These are phyloP conservation scores for Mastomys coucha DNA, from an alignment of 2,113 vertebrate species.

Conservation along the genomic window DNA sequence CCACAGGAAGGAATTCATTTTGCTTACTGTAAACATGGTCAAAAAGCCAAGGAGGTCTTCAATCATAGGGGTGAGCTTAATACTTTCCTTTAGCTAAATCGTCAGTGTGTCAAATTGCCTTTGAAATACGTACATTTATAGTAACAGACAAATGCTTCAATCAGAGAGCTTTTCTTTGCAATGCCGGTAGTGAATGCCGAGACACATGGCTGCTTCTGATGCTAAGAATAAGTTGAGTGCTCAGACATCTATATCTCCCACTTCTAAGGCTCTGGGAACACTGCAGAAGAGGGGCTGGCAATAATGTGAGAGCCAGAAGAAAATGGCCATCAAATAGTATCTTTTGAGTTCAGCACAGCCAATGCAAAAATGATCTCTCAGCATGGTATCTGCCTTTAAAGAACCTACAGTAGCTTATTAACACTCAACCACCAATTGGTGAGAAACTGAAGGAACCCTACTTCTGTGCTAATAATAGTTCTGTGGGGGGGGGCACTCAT, in stretches of 20 bases:
- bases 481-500: background rate
- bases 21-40: background rate
- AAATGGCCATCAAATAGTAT: background rate
- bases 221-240: background rate
- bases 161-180: background rate
- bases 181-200: background rate
- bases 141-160: background rate
- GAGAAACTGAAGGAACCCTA: background rate
- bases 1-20: background rate
- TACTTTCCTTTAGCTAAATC: background rate
- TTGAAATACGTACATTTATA: background rate
- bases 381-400: background rate
- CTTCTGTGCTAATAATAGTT: background rate
- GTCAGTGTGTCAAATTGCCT: background rate
- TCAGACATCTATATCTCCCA: too few relatives aligned
- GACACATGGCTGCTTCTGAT: background rate
- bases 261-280: background rate
- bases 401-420: background rate
- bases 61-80: background rate
- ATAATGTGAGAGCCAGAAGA: background rate
- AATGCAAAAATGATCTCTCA: background rate
- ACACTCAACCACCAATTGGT: background rate
- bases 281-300: background rate
- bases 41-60: background rate
- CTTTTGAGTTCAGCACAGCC: background rate